Conservation (phyloP, 2,113 vertebrate genomes). For the Aptenodytes patagonicus region DNA sequence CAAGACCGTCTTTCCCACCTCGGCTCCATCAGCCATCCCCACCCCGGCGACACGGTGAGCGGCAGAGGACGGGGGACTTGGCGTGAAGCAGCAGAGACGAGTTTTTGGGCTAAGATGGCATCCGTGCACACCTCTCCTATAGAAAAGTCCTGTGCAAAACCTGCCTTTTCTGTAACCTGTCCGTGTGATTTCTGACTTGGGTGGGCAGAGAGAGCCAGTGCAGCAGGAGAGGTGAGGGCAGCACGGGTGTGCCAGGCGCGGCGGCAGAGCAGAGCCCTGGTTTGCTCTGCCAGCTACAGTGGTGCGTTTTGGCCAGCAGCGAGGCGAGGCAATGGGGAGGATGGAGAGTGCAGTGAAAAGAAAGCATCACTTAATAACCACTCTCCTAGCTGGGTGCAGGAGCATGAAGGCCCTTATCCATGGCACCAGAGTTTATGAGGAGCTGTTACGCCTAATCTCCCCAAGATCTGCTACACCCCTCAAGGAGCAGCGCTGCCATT, state of each 20-base stretch:
- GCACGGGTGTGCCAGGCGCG: accelerated
- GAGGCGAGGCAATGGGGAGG: background rate
- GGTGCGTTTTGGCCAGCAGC: background rate
- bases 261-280: background rate
- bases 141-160: background rate
- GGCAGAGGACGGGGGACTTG: background rate
- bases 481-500: background rate
- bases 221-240: background rate
- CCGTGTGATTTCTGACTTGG: background rate
- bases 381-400: background rate
- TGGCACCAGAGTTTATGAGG: background rate
- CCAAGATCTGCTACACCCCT: background rate
- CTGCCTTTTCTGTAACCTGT: background rate
- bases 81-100: background rate
- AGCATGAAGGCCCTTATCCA: background rate
- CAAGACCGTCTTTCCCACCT: slow-evolving; percentile 43
- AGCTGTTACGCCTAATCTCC: background rate
- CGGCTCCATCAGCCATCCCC: background rate
- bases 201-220: background rate
- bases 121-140: background rate
- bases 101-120: background rate
- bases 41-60: accelerated
- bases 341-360: background rate
- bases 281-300: background rate
- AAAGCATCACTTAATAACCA: background rate